Evolutionary conservation across 2,113 vertebrate species (phyloP).

Genomic region (Dasypus novemcinctus): DNA sequence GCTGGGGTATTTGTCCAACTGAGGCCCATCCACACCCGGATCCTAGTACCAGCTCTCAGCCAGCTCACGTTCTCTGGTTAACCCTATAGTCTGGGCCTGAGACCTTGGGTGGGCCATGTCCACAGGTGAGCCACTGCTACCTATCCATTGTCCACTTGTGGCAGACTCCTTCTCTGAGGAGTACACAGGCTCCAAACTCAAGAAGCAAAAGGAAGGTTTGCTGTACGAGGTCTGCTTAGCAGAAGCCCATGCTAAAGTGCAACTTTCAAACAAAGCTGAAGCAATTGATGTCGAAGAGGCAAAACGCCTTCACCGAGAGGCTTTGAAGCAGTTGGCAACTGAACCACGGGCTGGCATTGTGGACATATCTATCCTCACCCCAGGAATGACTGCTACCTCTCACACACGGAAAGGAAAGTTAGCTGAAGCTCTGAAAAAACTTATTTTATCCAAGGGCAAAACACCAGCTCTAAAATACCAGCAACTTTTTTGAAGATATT

Average conservation of each 20-base stretch:
- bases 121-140: constrained; percentile 91
- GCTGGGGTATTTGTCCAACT: constrained; percentile 96
- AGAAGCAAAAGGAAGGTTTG: constrained; percentile 99
- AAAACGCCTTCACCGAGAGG: constrained; percentile 95
- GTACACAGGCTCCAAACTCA: constrained; percentile 89
- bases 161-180: constrained; percentile 91
- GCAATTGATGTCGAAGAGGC: constrained; percentile 96
- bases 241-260: constrained; percentile 96
- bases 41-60: constrained; percentile 97
- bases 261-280: constrained; percentile 95
- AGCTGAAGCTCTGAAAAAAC: constrained; percentile 92
- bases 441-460: constrained; percentile 96
- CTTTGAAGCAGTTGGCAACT: constrained; percentile 97
- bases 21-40: constrained; percentile 98
- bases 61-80: constrained; percentile 98
- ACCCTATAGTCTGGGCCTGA: constrained; percentile 94
- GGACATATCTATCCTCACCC: constrained; percentile 98
- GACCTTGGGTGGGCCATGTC: constrained; percentile 92
- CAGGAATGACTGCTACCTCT: constrained; percentile 96
- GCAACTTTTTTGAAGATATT: constrained; percentile 97
- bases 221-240: constrained; percentile 96
- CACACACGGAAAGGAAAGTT: constrained; percentile 96
- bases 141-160: constrained; percentile 93
- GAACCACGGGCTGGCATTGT: constrained; percentile 97
- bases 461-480: constrained; percentile 95